A percentile compares a stretch with the other conserved stretches of the same genome.
Conservation (phyloP, 2,113 vertebrate species). For the Progne subis region DNA sequence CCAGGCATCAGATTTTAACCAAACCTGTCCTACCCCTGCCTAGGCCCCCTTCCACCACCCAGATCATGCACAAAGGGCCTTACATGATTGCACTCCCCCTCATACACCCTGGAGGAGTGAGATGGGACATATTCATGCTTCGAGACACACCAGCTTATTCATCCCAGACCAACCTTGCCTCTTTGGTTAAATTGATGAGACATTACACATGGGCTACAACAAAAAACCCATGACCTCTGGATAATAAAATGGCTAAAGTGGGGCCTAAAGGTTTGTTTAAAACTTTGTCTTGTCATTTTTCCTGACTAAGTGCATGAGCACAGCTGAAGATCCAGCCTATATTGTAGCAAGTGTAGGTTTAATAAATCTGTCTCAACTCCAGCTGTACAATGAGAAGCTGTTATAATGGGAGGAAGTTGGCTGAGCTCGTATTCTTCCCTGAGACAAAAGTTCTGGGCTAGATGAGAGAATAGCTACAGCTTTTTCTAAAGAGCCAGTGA, state of each 20-base stretch:
- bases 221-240: not conserved
- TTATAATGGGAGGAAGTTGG: not conserved
- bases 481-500: conserved; percentile 2
- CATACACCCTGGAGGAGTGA: not conserved
- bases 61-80: not conserved
- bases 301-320: not conserved
- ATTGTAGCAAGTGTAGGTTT: not conserved
- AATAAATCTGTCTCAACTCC: not conserved
- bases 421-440: not conserved
- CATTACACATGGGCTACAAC: not conserved
- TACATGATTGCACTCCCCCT: not conserved
- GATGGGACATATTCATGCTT: not conserved
- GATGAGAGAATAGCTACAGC: not conserved
- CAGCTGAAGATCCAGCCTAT: not conserved
- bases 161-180: not conserved
- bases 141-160: not conserved
- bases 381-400: not conserved
- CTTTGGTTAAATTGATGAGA: not conserved
- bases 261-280: not conserved
- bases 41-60: not conserved
- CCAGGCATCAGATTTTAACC: not conserved
- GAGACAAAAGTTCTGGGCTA: conserved; percentile 34
- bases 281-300: not conserved
- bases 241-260: not conserved
- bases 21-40: not conserved